Evolutionary conservation across 2,797 vertebrate genomes (phyloP), one percentile per base, ranked within the genome.

Genomic region (Phataginus tetradactyla): DNA sequence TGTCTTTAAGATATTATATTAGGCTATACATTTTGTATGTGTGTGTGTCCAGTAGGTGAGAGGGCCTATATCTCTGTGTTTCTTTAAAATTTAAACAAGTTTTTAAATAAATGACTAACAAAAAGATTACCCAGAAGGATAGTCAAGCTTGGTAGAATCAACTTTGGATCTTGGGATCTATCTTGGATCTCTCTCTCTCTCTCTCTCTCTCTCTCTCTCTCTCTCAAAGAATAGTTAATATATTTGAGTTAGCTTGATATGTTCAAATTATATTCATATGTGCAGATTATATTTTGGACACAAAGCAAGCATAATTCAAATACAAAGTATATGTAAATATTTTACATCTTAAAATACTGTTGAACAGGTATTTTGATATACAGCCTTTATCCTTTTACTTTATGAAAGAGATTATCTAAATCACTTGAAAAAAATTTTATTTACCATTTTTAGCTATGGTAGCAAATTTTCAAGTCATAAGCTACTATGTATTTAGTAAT

Each of bases 31-130:
- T 68, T 61, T 32, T 81, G 29, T n/a, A 59, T n/a, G 66, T 53
- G 37, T 53, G 37, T 91, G 29, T 89, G 12, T 53, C 17, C 55
- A 53, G 21, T 23, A 21, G 27, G 10, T 64, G 34, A 13, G 96
- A 95, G 96, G 96, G 97, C 98, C 25, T 53, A 1, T 63, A 45
- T 78, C 17, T 92, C 20, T 89, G 5, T 42, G 51, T 87, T 18
- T 66, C 18, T 55, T 94, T 92, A 29, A 13, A 71, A 85, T 84
- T 69, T 87, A 61, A 84, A n/a, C 88, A 42, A 32, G 12, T 37
- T 81, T 92, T 91, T 39, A 69, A 89, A 79, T 61, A 72, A 78
- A 42, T 74, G 42, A 68, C 29, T 75, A 68, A 78, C 25, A 64
- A 39, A 74, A 66, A 74, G 27, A 68, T 59, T 94, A n/a, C 78